Evolutionary conservation across 2,113 vertebrate species (phyloP).

Genomic region (Xenus cinereus): DNA sequence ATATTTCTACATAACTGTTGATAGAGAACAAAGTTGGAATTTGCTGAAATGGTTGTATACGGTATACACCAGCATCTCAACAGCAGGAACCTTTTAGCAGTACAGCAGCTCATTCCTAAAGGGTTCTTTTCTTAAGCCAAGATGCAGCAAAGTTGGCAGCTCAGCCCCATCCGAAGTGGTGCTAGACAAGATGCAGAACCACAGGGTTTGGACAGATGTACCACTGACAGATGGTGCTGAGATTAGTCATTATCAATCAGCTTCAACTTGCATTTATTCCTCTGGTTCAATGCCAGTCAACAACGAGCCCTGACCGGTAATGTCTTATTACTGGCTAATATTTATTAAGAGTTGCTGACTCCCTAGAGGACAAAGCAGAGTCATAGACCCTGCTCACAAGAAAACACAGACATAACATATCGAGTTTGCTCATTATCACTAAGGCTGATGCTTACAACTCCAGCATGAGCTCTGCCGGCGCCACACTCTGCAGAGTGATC

Average conservation of each 20-base stretch:
- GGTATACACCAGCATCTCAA: background rate
- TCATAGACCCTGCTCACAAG: background rate
- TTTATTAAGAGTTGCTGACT: slow-evolving; percentile 3
- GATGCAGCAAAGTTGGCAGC: slow-evolving; percentile 23
- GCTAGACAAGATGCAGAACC: slow-evolving; percentile 54
- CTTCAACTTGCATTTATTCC: slow-evolving; percentile 23
- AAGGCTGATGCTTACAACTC: background rate
- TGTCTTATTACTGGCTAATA: background rate
- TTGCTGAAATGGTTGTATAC: background rate
- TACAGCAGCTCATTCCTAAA: background rate
- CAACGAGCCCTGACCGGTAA: background rate
- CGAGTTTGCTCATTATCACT: background rate
- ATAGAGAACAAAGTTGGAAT: slow-evolving; percentile 28
- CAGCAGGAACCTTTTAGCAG: slow-evolving; percentile 43
- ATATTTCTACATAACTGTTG: slow-evolving; percentile 5
- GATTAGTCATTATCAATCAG: slow-evolving; percentile 56
- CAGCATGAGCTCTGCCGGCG: background rate
- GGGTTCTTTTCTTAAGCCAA: slow-evolving; percentile 30
- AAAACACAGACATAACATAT: background rate
- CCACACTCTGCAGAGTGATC: background rate
- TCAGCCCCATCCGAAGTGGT: background rate
- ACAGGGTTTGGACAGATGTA: slow-evolving; percentile 52
- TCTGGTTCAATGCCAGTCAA: slow-evolving; percentile 17
- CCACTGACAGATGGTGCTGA: slow-evolving; percentile 45
- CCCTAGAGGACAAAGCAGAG: background rate